Evolutionary conservation across 23 tunicate genomes (phyloP), one percentile per base, ranked within the genome.

Genomic region (Aplidium turbinatum): DNA sequence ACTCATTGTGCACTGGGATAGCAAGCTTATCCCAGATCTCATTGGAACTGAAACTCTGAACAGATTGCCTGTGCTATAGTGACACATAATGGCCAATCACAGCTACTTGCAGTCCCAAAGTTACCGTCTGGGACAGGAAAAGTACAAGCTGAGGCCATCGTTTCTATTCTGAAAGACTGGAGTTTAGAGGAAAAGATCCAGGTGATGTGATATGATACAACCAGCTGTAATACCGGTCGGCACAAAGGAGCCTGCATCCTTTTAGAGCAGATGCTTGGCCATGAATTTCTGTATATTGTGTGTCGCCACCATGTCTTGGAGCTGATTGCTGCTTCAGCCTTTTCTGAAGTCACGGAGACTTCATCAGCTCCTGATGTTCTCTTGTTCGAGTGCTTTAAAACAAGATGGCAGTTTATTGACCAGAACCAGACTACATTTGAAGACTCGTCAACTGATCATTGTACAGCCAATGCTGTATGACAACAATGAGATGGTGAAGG

Each of bases 401-500:
- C n/a, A n/a, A n/a, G n/a, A 54, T 54, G 61, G 61, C 22, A 54
- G 61, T 54, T 28, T 26, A 60, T 60, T 60, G 68, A 60, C 38
- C 13, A n/a, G n/a, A n/a, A n/a, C n/a, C n/a, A n/a, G n/a, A 60
- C 68, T 60, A 9, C 38, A 5, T 60, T 60, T 31, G 38, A 60
- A 60, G 68, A 60, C n/a, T 60, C n/a, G 6, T 60, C 68, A 60
- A 60, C 68, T 60, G 23, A 54, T 54, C 24, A 54, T 25, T n/a
- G 21, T 25, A 54, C 61, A 16, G 61, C 19, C 61, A 54, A 54
- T 5, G 23, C 61, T n/a, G 22, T 54, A 54, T 20, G 21, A 16
- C 68, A 60, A 27, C 29, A 38, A 60, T 31, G 68, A 60, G 38
- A 60, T 60, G 68, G 68, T 60, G 68, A 60, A 60, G 68, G 31